Conservation (phyloP, 2,797 vertebrate genomes). For the Micromesistius poutassou region DNA sequence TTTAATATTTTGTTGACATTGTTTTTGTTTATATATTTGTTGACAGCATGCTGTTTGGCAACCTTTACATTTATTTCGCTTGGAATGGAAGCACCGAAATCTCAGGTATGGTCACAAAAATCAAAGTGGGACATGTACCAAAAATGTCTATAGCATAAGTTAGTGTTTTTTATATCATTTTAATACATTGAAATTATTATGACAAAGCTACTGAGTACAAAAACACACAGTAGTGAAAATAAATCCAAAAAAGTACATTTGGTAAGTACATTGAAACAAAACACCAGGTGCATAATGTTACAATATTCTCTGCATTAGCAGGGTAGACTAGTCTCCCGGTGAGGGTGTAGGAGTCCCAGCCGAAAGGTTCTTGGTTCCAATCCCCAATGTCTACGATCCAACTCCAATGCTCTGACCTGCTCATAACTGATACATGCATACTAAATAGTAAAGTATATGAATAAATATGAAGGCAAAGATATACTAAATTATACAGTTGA, state of each 20-base stretch:
- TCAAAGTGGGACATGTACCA: not conserved
- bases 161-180: slow-evolving; percentile 24
- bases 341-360: not conserved
- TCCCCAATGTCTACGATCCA: not conserved
- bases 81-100: slow-evolving; percentile 77
- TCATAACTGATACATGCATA: not conserved
- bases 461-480: not conserved
- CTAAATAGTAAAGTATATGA: not conserved
- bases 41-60: slow-evolving; percentile 81
- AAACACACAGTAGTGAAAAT: not conserved
- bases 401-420: not conserved
- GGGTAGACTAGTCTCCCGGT: not conserved
- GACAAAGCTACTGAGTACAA: not conserved
- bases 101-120: slow-evolving; percentile 63
- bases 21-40: slow-evolving; percentile 8
- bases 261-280: not conserved
- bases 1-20: not conserved
- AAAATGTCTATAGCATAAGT: not conserved
- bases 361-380: not conserved
- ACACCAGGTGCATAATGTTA: not conserved
- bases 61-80: slow-evolving; percentile 79
- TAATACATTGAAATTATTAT: slow-evolving; percentile 11
- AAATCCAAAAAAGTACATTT: not conserved
- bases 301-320: not conserved
- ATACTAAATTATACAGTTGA: not conserved